phyloP scores from a whole-genome alignment of 2,888 invertebrate species.

The Zonitis immaculata region DNA sequence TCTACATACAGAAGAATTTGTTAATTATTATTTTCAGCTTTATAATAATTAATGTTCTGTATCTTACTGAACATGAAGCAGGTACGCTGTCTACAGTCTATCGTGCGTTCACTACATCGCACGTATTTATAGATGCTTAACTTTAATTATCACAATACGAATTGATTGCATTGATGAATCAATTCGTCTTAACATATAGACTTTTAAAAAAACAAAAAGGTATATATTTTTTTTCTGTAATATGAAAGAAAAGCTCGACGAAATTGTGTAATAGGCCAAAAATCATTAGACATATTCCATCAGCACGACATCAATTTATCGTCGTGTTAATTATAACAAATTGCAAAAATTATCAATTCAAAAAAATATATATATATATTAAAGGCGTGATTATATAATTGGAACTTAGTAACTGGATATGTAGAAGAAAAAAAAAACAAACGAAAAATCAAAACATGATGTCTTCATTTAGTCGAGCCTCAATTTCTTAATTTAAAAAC shows the following conservation, averaged over 20 bases:
- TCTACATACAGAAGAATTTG: not conserved
- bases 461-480: not conserved
- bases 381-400: not conserved
- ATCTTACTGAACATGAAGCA: constrained; percentile 42
- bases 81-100: constrained; percentile 45
- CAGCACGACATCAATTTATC: not conserved
- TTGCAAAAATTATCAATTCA: not conserved
- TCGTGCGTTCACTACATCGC: constrained; percentile 35
- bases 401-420: not conserved
- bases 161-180: constrained; percentile 29
- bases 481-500: not conserved
- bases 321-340: constrained; percentile 1
- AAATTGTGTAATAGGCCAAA: constrained; percentile 38
- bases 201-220: constrained; percentile 46
- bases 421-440: too few relatives aligned
- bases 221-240: constrained; percentile 11
- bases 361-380: not conserved
- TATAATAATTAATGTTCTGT: constrained; percentile 35
- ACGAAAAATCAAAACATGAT: not conserved
- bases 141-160: constrained; percentile 42
- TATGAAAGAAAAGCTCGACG: constrained; percentile 13
- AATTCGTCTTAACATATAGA: constrained; percentile 44
- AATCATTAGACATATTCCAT: constrained; percentile 21
- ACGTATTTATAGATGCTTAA: constrained; percentile 39
- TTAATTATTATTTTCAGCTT: not conserved